phyloP scores from a whole-genome alignment of 2,888 invertebrate genomes.

The Acanthosepion pharaonis region DNA sequence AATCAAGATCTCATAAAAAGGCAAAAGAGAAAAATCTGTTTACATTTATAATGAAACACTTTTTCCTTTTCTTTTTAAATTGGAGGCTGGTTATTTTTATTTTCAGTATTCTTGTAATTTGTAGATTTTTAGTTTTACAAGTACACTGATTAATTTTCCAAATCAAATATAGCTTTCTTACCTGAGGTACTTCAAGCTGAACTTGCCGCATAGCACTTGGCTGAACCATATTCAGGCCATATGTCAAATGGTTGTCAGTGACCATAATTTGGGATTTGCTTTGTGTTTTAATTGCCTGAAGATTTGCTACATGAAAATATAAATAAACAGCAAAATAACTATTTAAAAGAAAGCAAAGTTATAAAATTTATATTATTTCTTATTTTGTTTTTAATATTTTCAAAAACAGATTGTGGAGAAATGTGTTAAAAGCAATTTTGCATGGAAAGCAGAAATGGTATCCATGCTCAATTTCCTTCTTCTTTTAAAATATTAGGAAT shows the following conservation, averaged over 20 bases:
- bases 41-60: too few relatives aligned
- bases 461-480: neutral
- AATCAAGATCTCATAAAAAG: too few relatives aligned
- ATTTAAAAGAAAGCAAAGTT: too few relatives aligned
- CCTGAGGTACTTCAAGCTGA: conserved; percentile 88
- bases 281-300: conserved; percentile 77
- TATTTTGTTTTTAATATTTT: too few relatives aligned
- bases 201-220: conserved; percentile 95
- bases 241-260: conserved; percentile 61
- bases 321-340: neutral
- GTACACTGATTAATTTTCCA: too few relatives aligned
- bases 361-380: too few relatives aligned
- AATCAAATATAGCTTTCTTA: conserved; percentile 73
- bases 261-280: conserved; percentile 11
- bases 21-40: too few relatives aligned
- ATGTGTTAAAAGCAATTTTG: neutral
- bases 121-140: too few relatives aligned
- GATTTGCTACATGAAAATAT: conserved; percentile 77
- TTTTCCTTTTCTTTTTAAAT: too few relatives aligned
- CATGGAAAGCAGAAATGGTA: neutral
- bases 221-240: conserved; percentile 77
- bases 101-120: too few relatives aligned
- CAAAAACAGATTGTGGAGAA: neutral
- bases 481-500: too few relatives aligned
- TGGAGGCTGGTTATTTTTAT: too few relatives aligned